Base-by-base conservation (phyloP, 2,888 invertebrate genomes). In the Hyles lineata region DNA sequence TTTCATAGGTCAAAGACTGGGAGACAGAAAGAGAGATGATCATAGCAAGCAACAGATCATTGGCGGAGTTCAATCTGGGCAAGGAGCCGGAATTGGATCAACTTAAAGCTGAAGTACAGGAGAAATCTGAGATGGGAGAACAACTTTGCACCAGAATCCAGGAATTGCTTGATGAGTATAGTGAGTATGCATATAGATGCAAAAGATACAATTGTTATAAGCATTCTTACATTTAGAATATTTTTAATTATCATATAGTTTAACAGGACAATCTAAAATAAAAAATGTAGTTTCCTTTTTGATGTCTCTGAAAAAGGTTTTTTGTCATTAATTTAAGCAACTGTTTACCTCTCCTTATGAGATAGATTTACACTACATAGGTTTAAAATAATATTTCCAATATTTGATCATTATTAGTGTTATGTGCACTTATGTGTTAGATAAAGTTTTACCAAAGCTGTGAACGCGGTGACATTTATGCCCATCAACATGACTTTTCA, bases 61-160 rank as follows among this genome's bases (percentile, higher is more conserved):
- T 98, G 75, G 99, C 99, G 0, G 99, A 99, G 88, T 97, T 96
- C 83, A 99, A 99, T 90, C 93, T 99, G 67, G 95, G 96, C 1
- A 96, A 97, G 84, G 98, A 99, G 89, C 98, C 99, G 0, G 96
- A 96, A 84, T 92, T 99, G 9, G 96, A 97, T 43, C 96, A 97
- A 76, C 93, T 97, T 0, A 97, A 98, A 83, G 95, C 96, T 72
- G 95, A 96, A 75, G 91, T 99, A 6, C 96, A 96, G 79, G 96
- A 97, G 76, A 93, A 96, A 7, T 96, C 96, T 0, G 96, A 96
- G 78, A 92, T 95, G 75, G 97, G 97, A 1, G 97, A 96, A 85
- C 92, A 95, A 71, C 87, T 97, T 2, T 97, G 97, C 78, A 91
- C 93, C 43, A 94, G 95, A 19, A 96, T 98, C n/a, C 97, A 97